phyloP scores from a whole-genome alignment of 2,888 invertebrate species.

The Esperia sulphurella region DNA sequence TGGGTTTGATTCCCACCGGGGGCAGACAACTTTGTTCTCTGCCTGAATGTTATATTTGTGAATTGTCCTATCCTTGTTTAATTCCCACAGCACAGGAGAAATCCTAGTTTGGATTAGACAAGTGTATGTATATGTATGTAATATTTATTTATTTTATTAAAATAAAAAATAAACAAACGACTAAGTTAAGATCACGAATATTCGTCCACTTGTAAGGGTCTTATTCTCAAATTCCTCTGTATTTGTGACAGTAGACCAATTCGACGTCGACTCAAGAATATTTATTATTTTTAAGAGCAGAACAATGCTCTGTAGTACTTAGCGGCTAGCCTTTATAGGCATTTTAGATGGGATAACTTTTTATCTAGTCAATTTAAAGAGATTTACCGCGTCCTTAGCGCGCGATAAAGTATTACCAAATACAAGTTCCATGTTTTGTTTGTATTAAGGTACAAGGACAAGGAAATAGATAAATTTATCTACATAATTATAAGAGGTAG shows the following conservation, averaged over 20 bases:
- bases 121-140: too few species aligned
- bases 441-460: not conserved
- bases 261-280: slow-evolving; percentile 11
- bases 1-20: too few species aligned
- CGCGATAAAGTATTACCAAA: not conserved
- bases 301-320: slow-evolving; percentile 18
- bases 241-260: slow-evolving; percentile 22
- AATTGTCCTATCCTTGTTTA: too few species aligned
- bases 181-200: not conserved
- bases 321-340: slow-evolving; percentile 12
- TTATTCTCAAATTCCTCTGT: slow-evolving; percentile 17
- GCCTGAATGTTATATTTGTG: too few species aligned
- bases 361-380: slow-evolving; percentile 11
- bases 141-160: too few species aligned
- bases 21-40: too few species aligned
- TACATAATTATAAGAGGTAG: not conserved
- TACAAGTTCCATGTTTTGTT: not conserved
- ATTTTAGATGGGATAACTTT: slow-evolving; percentile 8
- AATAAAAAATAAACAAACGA: too few species aligned
- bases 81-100: too few species aligned
- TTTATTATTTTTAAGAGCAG: slow-evolving; percentile 14
- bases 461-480: not conserved
- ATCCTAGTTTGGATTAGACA: too few species aligned
- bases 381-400: slow-evolving; percentile 5
- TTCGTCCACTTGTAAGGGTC: not conserved